Base-by-base conservation (phyloP, 1,140 invertebrate species). In the Heterodera carotae region DNA sequence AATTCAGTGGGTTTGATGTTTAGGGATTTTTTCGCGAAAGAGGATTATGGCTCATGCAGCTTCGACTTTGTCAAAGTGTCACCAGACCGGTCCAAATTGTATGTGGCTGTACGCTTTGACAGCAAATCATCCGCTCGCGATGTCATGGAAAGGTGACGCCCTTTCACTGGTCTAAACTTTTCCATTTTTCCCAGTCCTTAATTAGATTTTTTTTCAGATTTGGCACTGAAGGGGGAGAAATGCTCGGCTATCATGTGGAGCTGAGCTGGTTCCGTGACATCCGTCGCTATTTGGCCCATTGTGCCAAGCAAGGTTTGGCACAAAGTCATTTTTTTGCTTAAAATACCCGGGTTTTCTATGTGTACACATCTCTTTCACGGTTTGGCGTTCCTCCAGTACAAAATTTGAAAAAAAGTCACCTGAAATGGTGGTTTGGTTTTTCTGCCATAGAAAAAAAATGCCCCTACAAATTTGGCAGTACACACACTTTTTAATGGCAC, bases 201-300 rank as follows among this genome's bases (percentile, higher is more conserved):
- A 39, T 7, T 7, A 12, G 39, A n/a, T n/a, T n/a, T 43, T 53
- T 3, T 64, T 81, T n/a, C 36, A 81, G 80, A 75, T 81, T 78
- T 39, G 27, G 62, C 34, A 10, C 10, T 8, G 76, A 83, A n/a
- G 75, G 76, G n/a, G n/a, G n/a, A n/a, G 66, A 80, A 48, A 67
- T 81, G 53, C 68, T 81, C 33, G 80, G 76, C 39, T 74, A 81
- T 60, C 33, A 68, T 31, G 80, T 81, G 25, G 80, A 81, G 56
- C 6, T 81, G 29, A 80, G 67, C 22, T 81, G 81, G 77, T 81
- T 81, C 77, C 80, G 80, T 2, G 80, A 81, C 74, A 81, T 81
- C 27, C 80, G 80, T 25, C 80, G 80, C 15, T 81, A 81, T 73
- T 66, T 81, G 48, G 69, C 64, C 29, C 78, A 79, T 60, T 76